Percentiles rank a stretch among this genome's conserved stretches.
Evolutionary conservation across 2,797 vertebrate species (phyloP).

Genomic region (Cuniculus paca): DNA sequence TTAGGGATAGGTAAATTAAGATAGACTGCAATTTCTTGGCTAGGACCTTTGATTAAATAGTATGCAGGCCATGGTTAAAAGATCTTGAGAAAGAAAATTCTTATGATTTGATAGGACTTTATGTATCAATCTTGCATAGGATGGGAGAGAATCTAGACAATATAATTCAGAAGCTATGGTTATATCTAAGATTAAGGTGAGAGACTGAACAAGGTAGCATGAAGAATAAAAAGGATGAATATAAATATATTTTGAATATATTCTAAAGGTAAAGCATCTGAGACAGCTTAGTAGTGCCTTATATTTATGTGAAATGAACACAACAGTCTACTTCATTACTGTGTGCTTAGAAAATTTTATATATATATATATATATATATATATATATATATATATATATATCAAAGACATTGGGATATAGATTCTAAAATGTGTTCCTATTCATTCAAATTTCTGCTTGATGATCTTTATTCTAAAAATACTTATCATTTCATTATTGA

Average conservation of each 20-base stretch:
- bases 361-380: constrained; percentile 37
- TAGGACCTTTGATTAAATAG: not conserved
- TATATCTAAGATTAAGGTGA: not conserved
- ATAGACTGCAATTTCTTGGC: not conserved
- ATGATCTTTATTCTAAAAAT: constrained; percentile 55
- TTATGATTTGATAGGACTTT: not conserved
- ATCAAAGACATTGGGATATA: no score
- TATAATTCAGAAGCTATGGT: not conserved
- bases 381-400: constrained; percentile 44
- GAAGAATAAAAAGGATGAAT: not conserved
- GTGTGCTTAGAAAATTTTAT: constrained; percentile 27
- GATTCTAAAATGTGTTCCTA: constrained; percentile 54
- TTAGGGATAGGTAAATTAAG: not conserved
- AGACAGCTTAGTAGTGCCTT: not conserved
- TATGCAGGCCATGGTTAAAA: not conserved
- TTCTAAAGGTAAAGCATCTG: not conserved
- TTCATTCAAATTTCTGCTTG: constrained; percentile 39
- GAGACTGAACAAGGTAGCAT: not conserved
- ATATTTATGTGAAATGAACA: constrained; percentile 50
- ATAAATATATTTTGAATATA: not conserved
- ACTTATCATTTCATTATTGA: constrained; percentile 45
- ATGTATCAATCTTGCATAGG: not conserved
- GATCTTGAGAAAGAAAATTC: not conserved
- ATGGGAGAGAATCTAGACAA: not conserved
- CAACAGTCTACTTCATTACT: not conserved